Conservation (phyloP, 1,140 invertebrate genomes). For the Drosophila repleta region DNA sequence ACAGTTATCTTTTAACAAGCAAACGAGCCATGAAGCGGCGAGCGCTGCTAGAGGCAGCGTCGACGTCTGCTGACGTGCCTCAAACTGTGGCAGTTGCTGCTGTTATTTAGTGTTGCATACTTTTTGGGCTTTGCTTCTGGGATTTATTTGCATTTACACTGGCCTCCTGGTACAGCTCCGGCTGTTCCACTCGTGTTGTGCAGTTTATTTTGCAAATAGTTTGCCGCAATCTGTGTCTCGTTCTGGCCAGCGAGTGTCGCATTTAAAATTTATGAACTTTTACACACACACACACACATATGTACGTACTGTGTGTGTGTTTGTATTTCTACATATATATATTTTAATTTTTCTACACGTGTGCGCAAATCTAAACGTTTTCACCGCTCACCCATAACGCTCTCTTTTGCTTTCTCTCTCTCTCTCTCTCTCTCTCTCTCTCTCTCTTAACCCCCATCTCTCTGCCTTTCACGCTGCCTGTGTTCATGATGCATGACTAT, state of each 20-base stretch:
- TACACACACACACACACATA: conserved; percentile 19
- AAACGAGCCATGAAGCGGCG: conserved; percentile 62
- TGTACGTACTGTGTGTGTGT: conserved; percentile 24
- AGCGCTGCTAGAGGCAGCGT: conserved; percentile 35
- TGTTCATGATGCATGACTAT: conserved; percentile 75
- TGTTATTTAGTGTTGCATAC: conserved; percentile 70
- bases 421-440: neutral
- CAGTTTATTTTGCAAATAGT: conserved; percentile 73
- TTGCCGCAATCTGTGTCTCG: conserved; percentile 75
- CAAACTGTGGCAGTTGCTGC: conserved; percentile 41
- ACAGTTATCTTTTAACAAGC: conserved; percentile 65
- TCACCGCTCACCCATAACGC: conserved; percentile 8
- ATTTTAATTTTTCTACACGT: conserved; percentile 55
- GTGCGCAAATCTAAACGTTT: conserved; percentile 45
- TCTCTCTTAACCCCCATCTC: neutral
- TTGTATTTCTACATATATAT: conserved; percentile 40
- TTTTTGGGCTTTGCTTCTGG: conserved; percentile 66
- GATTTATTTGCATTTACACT: conserved; percentile 76
- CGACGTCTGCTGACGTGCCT: conserved; percentile 53
- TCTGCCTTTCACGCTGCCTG: conserved; percentile 1
- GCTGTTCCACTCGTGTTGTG: conserved; percentile 18
- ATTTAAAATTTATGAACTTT: conserved; percentile 77
- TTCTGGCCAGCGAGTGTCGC: conserved; percentile 49
- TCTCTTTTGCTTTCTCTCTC: neutral
- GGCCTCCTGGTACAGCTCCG: conserved; percentile 4